These are phyloP conservation scores for Tenthredo distinguenda DNA, from an alignment of 2,888 invertebrate genomes.

Conservation along the genomic window DNA sequence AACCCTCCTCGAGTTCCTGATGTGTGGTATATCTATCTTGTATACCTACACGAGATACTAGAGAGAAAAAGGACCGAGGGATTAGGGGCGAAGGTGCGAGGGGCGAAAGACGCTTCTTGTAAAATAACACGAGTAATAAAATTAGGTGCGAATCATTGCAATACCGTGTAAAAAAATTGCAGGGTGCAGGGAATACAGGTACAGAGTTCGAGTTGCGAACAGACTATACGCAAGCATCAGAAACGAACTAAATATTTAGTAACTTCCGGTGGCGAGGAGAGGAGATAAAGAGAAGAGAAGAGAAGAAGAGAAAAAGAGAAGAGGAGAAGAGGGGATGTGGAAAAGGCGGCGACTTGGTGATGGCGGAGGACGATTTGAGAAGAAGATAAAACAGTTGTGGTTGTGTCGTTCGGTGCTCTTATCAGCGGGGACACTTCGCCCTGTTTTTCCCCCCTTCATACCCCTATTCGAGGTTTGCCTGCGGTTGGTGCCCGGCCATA, in stretches of 20 bases:
- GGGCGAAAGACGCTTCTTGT: background rate
- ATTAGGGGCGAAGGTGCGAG: background rate
- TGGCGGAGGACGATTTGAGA: constrained; percentile 50
- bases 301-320: background rate
- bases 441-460: constrained; percentile 20
- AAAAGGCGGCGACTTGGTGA: constrained; percentile 49
- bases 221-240: background rate
- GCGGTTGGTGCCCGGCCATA: constrained; percentile 23
- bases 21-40: background rate
- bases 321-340: background rate
- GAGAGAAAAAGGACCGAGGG: background rate
- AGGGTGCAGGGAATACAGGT: background rate
- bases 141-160: background rate
- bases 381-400: constrained; percentile 52
- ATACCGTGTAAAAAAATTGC: background rate
- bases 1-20: background rate
- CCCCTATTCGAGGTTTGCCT: constrained; percentile 10
- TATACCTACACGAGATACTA: background rate
- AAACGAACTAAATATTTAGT: constrained; percentile 33
- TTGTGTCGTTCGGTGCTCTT: constrained; percentile 50
- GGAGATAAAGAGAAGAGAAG: background rate
- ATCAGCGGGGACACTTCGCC: constrained; percentile 47
- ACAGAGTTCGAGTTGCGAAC: background rate
- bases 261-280: constrained; percentile 9
- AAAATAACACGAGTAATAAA: background rate